A percentile compares a stretch with the other conserved stretches of the same genome.
These are phyloP conservation scores for Anneissia japonica DNA, from an alignment of 35 echinoderm and acorn worm species.

Conservation along the genomic window DNA sequence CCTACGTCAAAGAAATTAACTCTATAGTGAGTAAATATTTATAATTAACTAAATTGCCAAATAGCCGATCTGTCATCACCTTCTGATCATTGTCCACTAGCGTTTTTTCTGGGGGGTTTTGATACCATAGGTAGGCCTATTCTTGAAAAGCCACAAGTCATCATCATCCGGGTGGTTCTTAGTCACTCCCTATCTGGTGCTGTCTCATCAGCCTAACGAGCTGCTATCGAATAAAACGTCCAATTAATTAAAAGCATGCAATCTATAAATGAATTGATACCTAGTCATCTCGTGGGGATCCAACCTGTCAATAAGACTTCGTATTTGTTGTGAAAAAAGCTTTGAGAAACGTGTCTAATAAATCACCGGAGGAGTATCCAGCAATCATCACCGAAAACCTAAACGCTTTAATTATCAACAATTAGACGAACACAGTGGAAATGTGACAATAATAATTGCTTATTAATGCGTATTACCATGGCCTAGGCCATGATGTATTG, in stretches of 20 bases:
- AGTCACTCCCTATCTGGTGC: too few species aligned
- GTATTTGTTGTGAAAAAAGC: background rate
- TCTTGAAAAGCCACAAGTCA: too few species aligned
- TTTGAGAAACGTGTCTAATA: background rate
- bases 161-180: too few species aligned
- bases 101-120: too few species aligned
- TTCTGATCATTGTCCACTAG: too few species aligned
- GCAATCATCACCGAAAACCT: background rate
- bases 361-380: background rate
- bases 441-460: background rate
- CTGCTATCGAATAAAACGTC: background rate
- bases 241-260: background rate
- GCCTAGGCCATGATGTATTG: background rate
- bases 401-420: slow-evolving; percentile 2
- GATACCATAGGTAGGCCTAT: too few species aligned
- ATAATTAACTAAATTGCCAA: background rate
- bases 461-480: background rate
- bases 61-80: background rate
- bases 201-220: background rate
- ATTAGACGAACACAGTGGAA: background rate
- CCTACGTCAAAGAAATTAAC: background rate
- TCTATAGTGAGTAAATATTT: background rate
- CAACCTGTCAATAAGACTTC: background rate
- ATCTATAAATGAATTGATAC: background rate
- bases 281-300: background rate